Evolutionary conservation across 2,888 invertebrate species (phyloP), one percentile per base, ranked within the genome.

Genomic region (Cataglyphis albicans): DNA sequence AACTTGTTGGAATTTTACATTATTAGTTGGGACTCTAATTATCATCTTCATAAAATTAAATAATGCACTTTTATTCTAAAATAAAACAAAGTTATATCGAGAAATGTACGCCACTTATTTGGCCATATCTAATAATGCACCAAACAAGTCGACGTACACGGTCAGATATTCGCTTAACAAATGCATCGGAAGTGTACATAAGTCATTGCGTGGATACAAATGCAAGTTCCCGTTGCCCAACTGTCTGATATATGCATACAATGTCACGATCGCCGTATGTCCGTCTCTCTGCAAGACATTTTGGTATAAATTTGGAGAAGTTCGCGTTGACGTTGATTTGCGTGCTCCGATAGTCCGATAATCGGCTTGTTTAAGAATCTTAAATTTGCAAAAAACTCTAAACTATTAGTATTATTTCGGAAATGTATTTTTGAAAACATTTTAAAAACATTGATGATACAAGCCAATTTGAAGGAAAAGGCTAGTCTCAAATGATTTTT

Each of bases 181-280:
- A 80, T 70, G 70, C 25, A 7, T 44, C 68, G 70, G 35, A 78
- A 78, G 32, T 25, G 18, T 7, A 9, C 44, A 41, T 59, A 78
- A 52, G 41, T 80, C 78, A 80, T 80, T 44, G 48, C n/a, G n/a
- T 52, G 35, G 38, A 70, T 59, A 44, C 70, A 70, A 67, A 10
- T 83, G 82, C 41, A 57, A 80, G 44, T 80, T 80, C 61, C 89
- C 90, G 91, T 90, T 89, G 90, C 88, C 93, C 93, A 93, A 92
- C 92, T 93, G 93, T 92, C 91, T 88, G 87, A 93, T 93, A 93
- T 93, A 93, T 93, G 90, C 93, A 93, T 93, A 93, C 93, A 93
- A 93, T 93, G 92, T 91, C 89, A 89, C 90, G 90, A 85, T 85
- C 88, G 87, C 91, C 89, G 91, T 91, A 90, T 91, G 91, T 90